Evolutionary conservation across 2,888 invertebrate species (phyloP), one percentile per base, ranked within the genome.

Genomic region (Callosobruchus maculatus): DNA sequence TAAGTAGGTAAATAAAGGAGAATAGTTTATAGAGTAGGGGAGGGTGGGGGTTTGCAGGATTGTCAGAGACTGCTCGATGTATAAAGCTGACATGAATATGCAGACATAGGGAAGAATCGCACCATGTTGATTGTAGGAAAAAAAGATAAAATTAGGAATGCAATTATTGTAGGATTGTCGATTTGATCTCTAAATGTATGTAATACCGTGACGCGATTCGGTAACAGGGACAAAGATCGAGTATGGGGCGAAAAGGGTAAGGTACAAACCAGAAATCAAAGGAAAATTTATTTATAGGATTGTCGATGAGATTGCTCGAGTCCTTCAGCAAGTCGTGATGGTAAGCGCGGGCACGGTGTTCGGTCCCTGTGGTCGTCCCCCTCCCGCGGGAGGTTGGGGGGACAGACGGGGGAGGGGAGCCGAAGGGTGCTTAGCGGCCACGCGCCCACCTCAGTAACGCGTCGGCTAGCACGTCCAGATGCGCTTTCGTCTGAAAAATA

Each of bases 371-470:
- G 13, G 18, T 49, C 49, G 49, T 82, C 84, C 82, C 80, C 78
- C 79, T 78, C 80, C 79, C 81, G 81, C 79, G 77, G 78, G 71
- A 22, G 68, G 68, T 72, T 71, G 71, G 70, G 67, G 68, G 71
- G 31, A 71, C 20, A 20, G 30, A 66, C 2, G 67, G 49, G 13
- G 49, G 49, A 49, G 18, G 13, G 66, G 72, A 70, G 30, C 26
- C 81, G 75, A 77, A 77, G 74, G 73, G 77, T 78, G 79, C 76
- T 83, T 95, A 96, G 90, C 96, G 96, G 84, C 97, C 97, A 88
- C 97, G 91, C 87, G 96, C 96, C 97, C 97, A 97, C 87, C 97
- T 93, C 82, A 97, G 90, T 83, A 97, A 91, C 86, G 97, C 97
- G 89, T 97, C 97, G 81, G 97, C 97, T 87, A 97, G 89, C 82